Evolutionary conservation across 2,113 vertebrate genomes (phyloP), one percentile per base, ranked within the genome.

Genomic region (Aepyceros melampus): DNA sequence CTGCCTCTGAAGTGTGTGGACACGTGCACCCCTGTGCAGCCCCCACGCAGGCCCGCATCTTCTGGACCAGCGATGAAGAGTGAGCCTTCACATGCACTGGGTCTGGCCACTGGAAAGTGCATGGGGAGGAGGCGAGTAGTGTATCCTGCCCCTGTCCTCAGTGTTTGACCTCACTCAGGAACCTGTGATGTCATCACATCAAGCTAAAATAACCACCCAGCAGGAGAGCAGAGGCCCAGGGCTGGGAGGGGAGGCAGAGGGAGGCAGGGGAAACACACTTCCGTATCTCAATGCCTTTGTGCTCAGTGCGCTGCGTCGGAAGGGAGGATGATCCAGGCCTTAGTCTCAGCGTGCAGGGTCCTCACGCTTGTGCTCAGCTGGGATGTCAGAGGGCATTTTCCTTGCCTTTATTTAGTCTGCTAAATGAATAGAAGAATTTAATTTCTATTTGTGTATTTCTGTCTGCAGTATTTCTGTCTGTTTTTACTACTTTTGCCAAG

Each of bases 181-280:
- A 98, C 98, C 98, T 90, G 98, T 99, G 99, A 99, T 98, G 97
- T 99, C 99, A 99, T 97, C 96, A 98, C 99, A 97, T 99, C 98
- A 98, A 98, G 99, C 99, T 99, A 98, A 99, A 99, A 99, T 98
- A 99, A 99, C 98, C 98, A 98, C 98, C 98, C 97, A 96, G 97
- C 96, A 96, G 56, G 98, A 97, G 95, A 96, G 76, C 95, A 92
- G 97, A 92, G 97, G 88, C 94, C 87, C 5, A 55, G 62, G 84
- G 29, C 96, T 87, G 92, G 95, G 85, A 71, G 87, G 96, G 92
- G 93, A 60, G 97, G 85, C 95, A 84, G 91, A 60, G 97, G 96
- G 96, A 87, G 96, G 82, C 91, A 96, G 93, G 86, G 96, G 98
- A 99, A 98, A 98, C 97, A 99, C 97, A 98, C 98, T 99, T 99